Evolutionary conservation across 2,113 vertebrate species (phyloP).

Genomic region (Plectropomus leopardus): DNA sequence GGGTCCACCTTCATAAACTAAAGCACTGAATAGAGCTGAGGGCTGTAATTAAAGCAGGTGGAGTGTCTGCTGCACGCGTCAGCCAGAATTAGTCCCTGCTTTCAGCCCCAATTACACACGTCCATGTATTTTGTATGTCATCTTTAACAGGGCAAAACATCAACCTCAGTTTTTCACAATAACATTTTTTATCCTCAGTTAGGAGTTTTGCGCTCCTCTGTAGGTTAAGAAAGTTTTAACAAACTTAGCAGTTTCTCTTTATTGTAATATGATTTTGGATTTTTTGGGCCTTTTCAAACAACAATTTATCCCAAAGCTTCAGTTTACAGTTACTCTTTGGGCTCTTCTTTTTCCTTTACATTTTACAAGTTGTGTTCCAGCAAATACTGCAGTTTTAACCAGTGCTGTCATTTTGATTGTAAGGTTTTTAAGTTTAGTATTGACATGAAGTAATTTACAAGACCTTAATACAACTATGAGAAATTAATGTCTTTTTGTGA

Average conservation of each 20-base stretch:
- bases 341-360: neutral
- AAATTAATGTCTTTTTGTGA: too few relatives aligned
- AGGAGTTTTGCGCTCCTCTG: neutral
- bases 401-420: neutral
- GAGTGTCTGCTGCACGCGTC: constrained; percentile 45
- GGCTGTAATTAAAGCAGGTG: constrained; percentile 65
- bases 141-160: neutral
- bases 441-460: too few relatives aligned
- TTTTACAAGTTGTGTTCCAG: neutral
- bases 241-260: neutral
- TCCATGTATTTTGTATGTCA: neutral
- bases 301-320: neutral
- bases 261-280: neutral
- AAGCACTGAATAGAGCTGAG: constrained; percentile 59
- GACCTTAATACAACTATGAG: too few relatives aligned
- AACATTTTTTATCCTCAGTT: neutral
- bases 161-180: neutral
- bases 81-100: constrained; percentile 22
- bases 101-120: constrained; percentile 31
- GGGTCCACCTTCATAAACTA: constrained; percentile 56
- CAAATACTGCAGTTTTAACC: neutral
- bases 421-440: too few relatives aligned
- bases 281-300: neutral
- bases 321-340: neutral
- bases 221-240: neutral